A percentile compares a stretch with the other conserved stretches of the same genome.
phyloP scores from a whole-genome alignment of 2,797 vertebrate genomes.

The Lagodon rhomboides region DNA sequence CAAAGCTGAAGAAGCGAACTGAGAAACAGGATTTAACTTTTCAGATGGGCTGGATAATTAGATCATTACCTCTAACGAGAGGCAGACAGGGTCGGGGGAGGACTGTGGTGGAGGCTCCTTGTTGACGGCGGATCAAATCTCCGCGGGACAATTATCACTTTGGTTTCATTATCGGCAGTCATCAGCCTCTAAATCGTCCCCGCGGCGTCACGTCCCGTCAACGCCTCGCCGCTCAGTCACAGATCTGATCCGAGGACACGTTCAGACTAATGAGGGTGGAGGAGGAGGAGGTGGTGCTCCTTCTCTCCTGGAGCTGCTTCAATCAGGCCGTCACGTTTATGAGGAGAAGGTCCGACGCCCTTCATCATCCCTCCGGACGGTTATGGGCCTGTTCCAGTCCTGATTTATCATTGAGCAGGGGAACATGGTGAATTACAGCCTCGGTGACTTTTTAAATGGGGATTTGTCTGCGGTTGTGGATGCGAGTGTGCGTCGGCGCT shows the following conservation, averaged over 20 bases:
- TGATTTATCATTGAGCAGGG: slow-evolving; percentile 44
- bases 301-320: slow-evolving; percentile 24
- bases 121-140: slow-evolving; percentile 21
- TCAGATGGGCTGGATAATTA: background rate
- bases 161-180: slow-evolving; percentile 46
- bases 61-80: slow-evolving; percentile 9
- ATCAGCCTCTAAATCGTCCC: slow-evolving; percentile 27
- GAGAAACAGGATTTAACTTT: no score
- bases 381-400: slow-evolving; percentile 26
- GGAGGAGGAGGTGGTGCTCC: background rate
- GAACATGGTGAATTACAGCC: slow-evolving; percentile 52
- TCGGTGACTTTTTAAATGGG: slow-evolving; percentile 52
- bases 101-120: background rate
- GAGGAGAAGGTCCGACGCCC: slow-evolving; percentile 43
- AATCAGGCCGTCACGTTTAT: slow-evolving; percentile 45
- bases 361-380: slow-evolving; percentile 45
- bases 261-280: slow-evolving; percentile 20
- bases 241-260: slow-evolving; percentile 26
- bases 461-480: slow-evolving; percentile 34
- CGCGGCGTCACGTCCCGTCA: background rate
- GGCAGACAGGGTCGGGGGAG: background rate
- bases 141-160: slow-evolving; percentile 17
- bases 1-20: no score
- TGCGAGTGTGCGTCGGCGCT: background rate
- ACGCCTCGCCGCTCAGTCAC: slow-evolving; percentile 28